Conservation (phyloP, 2,797 vertebrate species). For the Hipposideros larvatus region DNA sequence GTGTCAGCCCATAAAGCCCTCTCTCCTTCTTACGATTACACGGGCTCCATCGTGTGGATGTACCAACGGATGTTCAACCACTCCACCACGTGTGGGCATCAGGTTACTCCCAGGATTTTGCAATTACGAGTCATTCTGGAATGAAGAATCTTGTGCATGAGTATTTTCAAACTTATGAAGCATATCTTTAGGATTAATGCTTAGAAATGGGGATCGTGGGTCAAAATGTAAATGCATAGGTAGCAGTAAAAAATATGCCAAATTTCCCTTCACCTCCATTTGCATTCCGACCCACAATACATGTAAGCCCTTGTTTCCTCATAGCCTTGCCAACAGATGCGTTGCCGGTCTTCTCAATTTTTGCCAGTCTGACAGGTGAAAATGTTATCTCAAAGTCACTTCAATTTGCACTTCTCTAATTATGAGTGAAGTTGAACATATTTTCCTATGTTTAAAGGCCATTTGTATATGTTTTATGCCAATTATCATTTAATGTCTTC, state of each 20-base stretch:
- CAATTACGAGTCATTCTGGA: not conserved
- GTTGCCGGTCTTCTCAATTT: not conserved
- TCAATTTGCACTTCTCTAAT: constrained; percentile 56
- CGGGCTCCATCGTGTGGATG: not conserved
- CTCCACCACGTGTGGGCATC: not conserved
- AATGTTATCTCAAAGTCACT: not conserved
- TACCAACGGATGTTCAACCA: too few relatives aligned
- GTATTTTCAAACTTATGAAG: not conserved
- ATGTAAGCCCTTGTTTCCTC: not conserved
- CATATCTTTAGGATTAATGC: not conserved
- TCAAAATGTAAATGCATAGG: not conserved
- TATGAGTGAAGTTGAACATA: not conserved
- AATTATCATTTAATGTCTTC: not conserved
- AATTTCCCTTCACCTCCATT: not conserved
- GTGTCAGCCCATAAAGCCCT: not conserved
- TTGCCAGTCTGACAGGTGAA: constrained; percentile 31
- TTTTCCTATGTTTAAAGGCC: not conserved
- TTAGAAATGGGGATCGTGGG: not conserved
- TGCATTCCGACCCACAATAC: not conserved
- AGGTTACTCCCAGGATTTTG: not conserved
- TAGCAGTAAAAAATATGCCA: not conserved
- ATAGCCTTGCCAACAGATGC: not conserved
- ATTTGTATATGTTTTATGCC: not conserved
- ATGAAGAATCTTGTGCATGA: not conserved
- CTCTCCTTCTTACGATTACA: not conserved